Evolutionary conservation across 2,113 vertebrate genomes (phyloP).

Genomic region (Proteles cristata): DNA sequence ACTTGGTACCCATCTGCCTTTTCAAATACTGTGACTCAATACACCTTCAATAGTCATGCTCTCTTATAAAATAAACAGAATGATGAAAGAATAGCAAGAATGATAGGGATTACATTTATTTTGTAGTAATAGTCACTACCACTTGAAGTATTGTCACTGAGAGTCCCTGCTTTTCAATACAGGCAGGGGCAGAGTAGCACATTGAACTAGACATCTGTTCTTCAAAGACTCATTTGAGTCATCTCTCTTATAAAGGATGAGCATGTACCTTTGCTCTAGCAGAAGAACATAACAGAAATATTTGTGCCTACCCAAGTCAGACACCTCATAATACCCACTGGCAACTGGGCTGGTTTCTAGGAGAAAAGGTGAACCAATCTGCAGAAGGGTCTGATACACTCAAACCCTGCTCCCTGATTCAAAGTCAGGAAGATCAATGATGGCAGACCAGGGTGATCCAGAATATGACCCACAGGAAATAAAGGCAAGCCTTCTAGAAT

Average conservation of each 20-base stretch:
- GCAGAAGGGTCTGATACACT: neutral
- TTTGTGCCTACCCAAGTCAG: neutral
- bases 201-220: neutral
- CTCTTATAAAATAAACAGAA: neutral
- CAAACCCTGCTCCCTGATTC: constrained; percentile 5
- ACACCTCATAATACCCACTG: neutral
- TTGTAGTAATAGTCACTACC: neutral
- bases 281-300: neutral
- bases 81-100: neutral
- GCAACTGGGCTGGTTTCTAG: neutral
- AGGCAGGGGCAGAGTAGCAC: neutral
- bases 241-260: neutral
- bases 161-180: neutral
- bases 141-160: neutral
- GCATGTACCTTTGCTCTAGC: neutral
- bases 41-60: neutral
- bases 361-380: neutral
- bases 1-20: neutral
- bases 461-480: neutral
- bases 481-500: neutral
- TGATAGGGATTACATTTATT: neutral
- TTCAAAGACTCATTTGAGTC: neutral
- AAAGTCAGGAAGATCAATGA: neutral
- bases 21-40: neutral
- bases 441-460: neutral